Conservation (phyloP, 92 coral and sea anemone genomes). For the Heliopora coerulea region DNA sequence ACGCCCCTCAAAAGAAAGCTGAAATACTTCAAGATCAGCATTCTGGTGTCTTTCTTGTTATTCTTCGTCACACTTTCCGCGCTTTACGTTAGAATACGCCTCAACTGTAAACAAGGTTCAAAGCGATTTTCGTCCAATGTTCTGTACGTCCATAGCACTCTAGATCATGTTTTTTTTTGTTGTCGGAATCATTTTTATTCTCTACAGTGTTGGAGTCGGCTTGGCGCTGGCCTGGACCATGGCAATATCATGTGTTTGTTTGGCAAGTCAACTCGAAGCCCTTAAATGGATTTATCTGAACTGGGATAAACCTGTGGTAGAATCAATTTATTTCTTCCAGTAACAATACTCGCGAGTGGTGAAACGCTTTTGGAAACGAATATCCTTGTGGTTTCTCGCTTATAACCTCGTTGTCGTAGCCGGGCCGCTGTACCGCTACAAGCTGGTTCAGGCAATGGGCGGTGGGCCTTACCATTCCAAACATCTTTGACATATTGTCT, state of each 20-base stretch:
- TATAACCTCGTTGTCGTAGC: slow-evolving; percentile 31
- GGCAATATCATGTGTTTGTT: slow-evolving; percentile 1
- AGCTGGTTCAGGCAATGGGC: slow-evolving; percentile 23
- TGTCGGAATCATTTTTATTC: background rate
- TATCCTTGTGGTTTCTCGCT: slow-evolving; percentile 40
- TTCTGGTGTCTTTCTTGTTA: background rate
- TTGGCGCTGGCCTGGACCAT: slow-evolving; percentile 25
- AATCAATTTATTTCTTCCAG: slow-evolving; percentile 21
- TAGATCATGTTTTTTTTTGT: slow-evolving; percentile 4
- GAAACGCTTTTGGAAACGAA: slow-evolving; percentile 36
- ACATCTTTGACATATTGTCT: slow-evolving; percentile 24
- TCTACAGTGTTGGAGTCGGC: slow-evolving; percentile 18
- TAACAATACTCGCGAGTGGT: slow-evolving; percentile 25
- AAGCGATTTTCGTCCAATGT: slow-evolving; percentile 16
- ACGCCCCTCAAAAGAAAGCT: background rate
- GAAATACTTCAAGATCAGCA: background rate
- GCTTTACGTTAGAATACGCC: background rate
- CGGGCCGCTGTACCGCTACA: slow-evolving; percentile 42
- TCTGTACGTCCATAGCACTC: background rate
- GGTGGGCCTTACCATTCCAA: slow-evolving; percentile 7
- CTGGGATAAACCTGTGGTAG: slow-evolving; percentile 17
- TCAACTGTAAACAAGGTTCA: background rate
- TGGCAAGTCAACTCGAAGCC: slow-evolving; percentile 5
- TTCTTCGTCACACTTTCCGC: slow-evolving; percentile 20
- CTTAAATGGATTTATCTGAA: slow-evolving; percentile 1